Percentiles rank a stretch among this genome's conserved stretches.
phyloP scores from a whole-genome alignment of 2,113 vertebrate genomes.

The Gavia stellata region DNA sequence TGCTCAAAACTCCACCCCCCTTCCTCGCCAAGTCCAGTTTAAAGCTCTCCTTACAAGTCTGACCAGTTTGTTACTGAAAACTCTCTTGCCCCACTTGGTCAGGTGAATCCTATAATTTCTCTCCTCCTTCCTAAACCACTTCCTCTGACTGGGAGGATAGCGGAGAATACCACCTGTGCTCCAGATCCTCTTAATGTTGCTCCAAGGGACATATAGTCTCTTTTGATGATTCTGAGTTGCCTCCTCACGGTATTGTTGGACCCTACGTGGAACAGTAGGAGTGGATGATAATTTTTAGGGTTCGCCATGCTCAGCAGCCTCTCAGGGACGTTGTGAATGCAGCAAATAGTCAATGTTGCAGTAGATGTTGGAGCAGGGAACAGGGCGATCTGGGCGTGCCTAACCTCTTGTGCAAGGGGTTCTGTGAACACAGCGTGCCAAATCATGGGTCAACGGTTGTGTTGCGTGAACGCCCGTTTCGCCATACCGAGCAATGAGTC shows the following conservation, averaged over 20 bases:
- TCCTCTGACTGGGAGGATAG: background rate
- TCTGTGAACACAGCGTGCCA: fast-evolving
- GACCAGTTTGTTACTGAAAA: background rate
- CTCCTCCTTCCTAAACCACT: background rate
- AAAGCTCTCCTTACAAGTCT: background rate
- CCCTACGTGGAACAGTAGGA: fast-evolving
- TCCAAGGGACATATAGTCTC: background rate
- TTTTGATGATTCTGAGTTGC: background rate
- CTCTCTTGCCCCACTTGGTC: background rate
- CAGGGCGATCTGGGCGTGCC: background rate
- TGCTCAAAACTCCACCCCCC: background rate
- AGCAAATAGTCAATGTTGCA: background rate
- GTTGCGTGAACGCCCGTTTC: fast-evolving
- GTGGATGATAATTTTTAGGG: background rate
- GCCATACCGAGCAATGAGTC: fast-evolving
- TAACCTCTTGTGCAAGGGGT: background rate
- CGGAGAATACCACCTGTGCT: background rate
- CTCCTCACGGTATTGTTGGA: fast-evolving
- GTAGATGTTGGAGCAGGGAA: background rate
- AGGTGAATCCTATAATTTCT: background rate
- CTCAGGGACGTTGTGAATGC: fast-evolving
- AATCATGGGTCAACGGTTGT: fast-evolving
- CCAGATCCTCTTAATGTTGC: background rate
- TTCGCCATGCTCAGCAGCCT: background rate
- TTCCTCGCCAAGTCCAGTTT: background rate